phyloP scores from a whole-genome alignment of 1,140 invertebrate species.

The Drosophila rufa region DNA sequence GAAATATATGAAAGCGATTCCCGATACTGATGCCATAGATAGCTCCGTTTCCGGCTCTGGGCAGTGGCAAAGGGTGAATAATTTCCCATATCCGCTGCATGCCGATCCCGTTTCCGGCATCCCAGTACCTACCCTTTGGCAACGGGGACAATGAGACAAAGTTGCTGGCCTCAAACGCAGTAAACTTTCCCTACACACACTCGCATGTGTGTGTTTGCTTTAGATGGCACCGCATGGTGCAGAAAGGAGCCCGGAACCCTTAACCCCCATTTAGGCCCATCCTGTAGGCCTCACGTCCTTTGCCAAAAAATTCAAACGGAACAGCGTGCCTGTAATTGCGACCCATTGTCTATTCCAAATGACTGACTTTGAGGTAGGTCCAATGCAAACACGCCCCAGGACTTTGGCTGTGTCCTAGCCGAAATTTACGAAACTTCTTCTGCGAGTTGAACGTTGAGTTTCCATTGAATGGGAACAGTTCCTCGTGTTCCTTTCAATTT shows the following conservation, averaged over 20 bases:
- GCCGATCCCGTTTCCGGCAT: constrained; percentile 66
- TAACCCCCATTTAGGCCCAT: constrained; percentile 13
- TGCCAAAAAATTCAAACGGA: constrained; percentile 40
- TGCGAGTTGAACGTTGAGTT: constrained; percentile 14
- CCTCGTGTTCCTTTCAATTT: constrained; percentile 6
- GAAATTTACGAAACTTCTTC: constrained; percentile 34
- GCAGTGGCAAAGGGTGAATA: constrained; percentile 69
- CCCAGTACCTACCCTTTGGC: constrained; percentile 29
- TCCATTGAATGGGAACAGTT: constrained; percentile 39
- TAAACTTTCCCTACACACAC: constrained; percentile 36
- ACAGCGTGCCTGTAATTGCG: constrained; percentile 70
- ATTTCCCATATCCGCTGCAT: constrained; percentile 77
- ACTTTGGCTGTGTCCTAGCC: constrained; percentile 12
- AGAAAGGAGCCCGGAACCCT: constrained; percentile 10
- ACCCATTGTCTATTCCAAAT: constrained; percentile 73
- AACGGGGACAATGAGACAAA: constrained; percentile 46
- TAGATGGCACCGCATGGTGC: constrained; percentile 30
- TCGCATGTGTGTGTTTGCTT: constrained; percentile 10
- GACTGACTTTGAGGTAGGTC: constrained; percentile 76
- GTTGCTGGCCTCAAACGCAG: constrained; percentile 19
- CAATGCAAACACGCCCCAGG: constrained; percentile 31
- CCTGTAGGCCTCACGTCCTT: constrained; percentile 3
- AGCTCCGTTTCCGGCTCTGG: constrained; percentile 39
- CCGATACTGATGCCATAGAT: constrained; percentile 38
- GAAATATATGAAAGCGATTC: constrained; percentile 42